Conservation (phyloP, 2,797 vertebrate genomes). For the Acropternis orthonyx region DNA sequence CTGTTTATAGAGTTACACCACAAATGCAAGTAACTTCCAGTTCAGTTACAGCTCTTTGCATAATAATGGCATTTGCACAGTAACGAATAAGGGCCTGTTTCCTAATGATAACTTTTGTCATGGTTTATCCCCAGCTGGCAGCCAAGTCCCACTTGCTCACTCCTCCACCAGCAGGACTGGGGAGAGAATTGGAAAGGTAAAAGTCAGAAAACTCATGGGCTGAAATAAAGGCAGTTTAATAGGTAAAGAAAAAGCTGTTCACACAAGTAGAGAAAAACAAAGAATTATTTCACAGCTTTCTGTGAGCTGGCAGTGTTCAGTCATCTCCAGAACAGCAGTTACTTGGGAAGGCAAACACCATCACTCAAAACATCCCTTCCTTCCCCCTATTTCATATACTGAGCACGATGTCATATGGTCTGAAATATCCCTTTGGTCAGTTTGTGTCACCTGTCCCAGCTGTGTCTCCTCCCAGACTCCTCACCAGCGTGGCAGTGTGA, state of each 20-base stretch:
- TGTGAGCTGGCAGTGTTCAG: background rate
- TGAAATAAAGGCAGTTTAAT: background rate
- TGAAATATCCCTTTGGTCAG: background rate
- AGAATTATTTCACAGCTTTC: background rate
- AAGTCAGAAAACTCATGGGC: background rate
- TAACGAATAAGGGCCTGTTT: background rate
- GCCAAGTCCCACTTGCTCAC: background rate
- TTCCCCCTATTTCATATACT: background rate
- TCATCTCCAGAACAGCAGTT: background rate
- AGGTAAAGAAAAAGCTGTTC: background rate
- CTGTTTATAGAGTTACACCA: background rate
- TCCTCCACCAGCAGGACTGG: background rate
- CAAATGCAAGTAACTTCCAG: background rate
- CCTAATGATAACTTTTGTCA: fast-evolving
- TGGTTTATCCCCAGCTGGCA: background rate
- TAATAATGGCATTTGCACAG: background rate
- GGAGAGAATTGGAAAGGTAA: background rate
- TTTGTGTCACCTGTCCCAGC: background rate
- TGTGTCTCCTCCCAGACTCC: background rate
- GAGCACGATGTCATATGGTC: fast-evolving
- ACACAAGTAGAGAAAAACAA: background rate
- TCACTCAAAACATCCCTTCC: background rate
- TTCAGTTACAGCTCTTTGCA: background rate
- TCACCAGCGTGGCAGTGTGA: fast-evolving
- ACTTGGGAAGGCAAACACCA: fast-evolving